Percentiles rank a stretch among this genome's conserved stretches.
Conservation (phyloP, 1,140 invertebrate species). For the Hormaphis cornu region DNA sequence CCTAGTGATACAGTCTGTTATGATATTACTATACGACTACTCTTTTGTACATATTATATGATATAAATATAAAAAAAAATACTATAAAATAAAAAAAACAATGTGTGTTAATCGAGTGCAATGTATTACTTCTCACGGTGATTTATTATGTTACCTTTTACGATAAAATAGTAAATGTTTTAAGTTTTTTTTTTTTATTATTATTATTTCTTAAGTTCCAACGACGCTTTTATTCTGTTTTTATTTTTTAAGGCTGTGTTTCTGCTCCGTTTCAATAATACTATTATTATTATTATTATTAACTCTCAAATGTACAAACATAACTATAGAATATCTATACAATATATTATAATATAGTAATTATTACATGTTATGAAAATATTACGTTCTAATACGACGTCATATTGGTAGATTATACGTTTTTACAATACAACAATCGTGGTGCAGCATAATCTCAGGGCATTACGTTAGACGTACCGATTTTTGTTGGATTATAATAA, state of each 20-base stretch:
- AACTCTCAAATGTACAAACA: constrained; percentile 17
- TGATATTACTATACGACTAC: too few relatives aligned
- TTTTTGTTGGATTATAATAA: constrained; percentile 24
- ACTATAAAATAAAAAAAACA: background rate
- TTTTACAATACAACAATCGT: background rate
- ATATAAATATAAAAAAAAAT: background rate
- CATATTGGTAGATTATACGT: background rate
- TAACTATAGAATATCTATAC: background rate
- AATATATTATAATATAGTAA: too few relatives aligned
- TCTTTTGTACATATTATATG: background rate
- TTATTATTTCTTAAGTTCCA: constrained; percentile 24
- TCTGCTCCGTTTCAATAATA: constrained; percentile 15
- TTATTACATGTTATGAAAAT: background rate
- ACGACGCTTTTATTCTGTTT: constrained; percentile 19
- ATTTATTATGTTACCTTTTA: constrained; percentile 31
- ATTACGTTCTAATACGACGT: background rate
- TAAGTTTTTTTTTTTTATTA: too few relatives aligned
- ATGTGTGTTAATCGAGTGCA: constrained; percentile 30
- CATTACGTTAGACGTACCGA: constrained; percentile 14
- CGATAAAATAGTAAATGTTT: constrained; percentile 27
- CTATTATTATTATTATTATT: too few relatives aligned
- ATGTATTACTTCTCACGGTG: constrained; percentile 27
- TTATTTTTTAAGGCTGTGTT: constrained; percentile 28
- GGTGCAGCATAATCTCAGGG: constrained; percentile 19
- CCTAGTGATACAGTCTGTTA: constrained; percentile 8